A percentile compares a stretch with the other conserved stretches of the same genome.
phyloP scores from a whole-genome alignment of 2,113 vertebrate species.

The Burhinus oedicnemus region DNA sequence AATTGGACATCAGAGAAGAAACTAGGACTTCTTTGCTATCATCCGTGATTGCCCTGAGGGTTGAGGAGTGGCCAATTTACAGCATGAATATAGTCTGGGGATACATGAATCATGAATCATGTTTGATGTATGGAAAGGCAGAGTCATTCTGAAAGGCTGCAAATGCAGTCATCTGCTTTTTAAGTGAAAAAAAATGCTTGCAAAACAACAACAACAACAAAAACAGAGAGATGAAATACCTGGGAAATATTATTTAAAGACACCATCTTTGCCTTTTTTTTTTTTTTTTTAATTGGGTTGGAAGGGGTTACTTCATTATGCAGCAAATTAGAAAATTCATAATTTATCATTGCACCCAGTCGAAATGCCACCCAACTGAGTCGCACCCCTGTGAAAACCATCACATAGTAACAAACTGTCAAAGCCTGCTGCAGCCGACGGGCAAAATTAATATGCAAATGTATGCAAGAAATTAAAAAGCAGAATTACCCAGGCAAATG shows the following conservation, averaged over 20 bases:
- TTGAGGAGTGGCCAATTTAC: slow-evolving; percentile 54
- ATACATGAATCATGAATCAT: slow-evolving; percentile 53
- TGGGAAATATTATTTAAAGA: slow-evolving; percentile 58
- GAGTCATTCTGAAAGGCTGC: slow-evolving; percentile 56
- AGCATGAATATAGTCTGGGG: slow-evolving; percentile 36
- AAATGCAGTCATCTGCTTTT: slow-evolving; percentile 59
- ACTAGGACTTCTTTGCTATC: slow-evolving; percentile 58
- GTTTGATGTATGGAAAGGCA: slow-evolving; percentile 49
- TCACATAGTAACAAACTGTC: slow-evolving; percentile 93
- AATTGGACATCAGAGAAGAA: slow-evolving; percentile 54
- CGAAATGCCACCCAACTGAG: slow-evolving; percentile 98
- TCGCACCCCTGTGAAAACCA: slow-evolving; percentile 92
- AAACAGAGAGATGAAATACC: slow-evolving; percentile 51
- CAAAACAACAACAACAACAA: slow-evolving; percentile 55
- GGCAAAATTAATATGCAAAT: slow-evolving; percentile 99
- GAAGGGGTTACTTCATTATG: slow-evolving; percentile 97
- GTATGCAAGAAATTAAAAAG: slow-evolving; percentile 99
- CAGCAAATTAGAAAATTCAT: slow-evolving; percentile 98
- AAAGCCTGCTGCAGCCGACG: slow-evolving; percentile 96
- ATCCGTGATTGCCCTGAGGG: slow-evolving; percentile 38
- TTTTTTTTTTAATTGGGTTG: slow-evolving; percentile 81
- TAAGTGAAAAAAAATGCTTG: slow-evolving; percentile 24
- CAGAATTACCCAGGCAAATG: slow-evolving; percentile 99
- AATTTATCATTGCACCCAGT: slow-evolving; percentile 99
- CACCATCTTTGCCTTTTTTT: slow-evolving; percentile 49